These are phyloP conservation scores for Brachyhypopomus gauderio DNA, from an alignment of 2,113 vertebrate species.

Conservation along the genomic window DNA sequence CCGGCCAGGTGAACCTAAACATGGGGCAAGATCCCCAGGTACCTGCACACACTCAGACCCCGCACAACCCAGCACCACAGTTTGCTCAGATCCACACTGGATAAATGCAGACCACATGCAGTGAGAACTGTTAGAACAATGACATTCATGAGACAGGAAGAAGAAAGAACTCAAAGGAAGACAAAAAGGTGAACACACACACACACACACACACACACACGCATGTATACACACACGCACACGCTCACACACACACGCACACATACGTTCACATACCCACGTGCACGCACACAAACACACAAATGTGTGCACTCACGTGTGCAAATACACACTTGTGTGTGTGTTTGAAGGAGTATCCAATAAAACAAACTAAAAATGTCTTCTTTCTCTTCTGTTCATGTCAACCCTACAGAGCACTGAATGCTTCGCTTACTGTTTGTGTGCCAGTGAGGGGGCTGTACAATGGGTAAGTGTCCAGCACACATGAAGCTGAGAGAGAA, in stretches of 20 bases:
- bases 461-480: conserved; percentile 14
- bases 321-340: no score
- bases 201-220: conserved; percentile 44
- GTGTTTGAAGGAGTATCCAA: no score
- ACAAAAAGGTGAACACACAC: conserved; percentile 67
- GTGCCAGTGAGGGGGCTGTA: not conserved
- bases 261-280: no score
- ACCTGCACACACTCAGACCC: conserved; percentile 36
- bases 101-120: conserved; percentile 54
- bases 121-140: conserved; percentile 52
- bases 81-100: conserved; percentile 44
- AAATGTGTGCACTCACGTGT: no score
- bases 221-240: conserved; percentile 38
- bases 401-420: not conserved
- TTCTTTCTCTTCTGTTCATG: no score
- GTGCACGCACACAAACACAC: no score
- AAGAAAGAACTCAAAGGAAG: conserved; percentile 28
- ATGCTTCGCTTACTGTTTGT: not conserved
- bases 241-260: not conserved
- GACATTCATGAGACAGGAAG: conserved; percentile 71
- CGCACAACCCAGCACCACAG: conserved; percentile 45
- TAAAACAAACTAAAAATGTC: no score
- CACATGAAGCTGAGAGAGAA: not conserved
- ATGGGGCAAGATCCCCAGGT: not conserved
- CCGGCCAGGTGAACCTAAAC: not conserved